Conservation (phyloP, 2,888 invertebrate species). For the Busseola fusca region DNA sequence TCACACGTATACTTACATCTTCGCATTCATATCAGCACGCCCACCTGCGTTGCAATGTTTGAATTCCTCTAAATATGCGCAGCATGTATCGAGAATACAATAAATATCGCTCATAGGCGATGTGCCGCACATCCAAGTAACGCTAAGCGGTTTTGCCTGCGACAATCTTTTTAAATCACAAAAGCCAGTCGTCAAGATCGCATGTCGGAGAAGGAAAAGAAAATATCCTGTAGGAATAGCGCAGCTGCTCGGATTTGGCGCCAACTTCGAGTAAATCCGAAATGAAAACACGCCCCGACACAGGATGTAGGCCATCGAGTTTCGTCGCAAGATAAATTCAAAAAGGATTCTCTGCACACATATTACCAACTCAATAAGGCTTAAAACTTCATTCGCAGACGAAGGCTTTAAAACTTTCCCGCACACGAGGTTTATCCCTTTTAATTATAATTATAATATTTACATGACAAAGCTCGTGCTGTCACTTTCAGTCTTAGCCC, state of each 20-base stretch:
- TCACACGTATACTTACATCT: constrained; percentile 27
- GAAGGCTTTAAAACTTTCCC: constrained; percentile 78
- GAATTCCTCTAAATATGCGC: constrained; percentile 42
- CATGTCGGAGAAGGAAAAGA: constrained; percentile 84
- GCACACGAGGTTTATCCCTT: constrained; percentile 80
- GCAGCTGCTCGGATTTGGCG: constrained; percentile 85
- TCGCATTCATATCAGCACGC: constrained; percentile 20
- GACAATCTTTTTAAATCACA: constrained; percentile 88
- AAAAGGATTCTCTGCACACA: constrained; percentile 81
- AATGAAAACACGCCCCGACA: constrained; percentile 84
- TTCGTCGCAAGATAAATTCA: constrained; percentile 81
- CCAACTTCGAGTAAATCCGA: constrained; percentile 86
- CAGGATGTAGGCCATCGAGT: constrained; percentile 82
- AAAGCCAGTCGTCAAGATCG: constrained; percentile 87
- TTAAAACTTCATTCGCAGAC: constrained; percentile 83
- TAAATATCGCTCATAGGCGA: constrained; percentile 72
- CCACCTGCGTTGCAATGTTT: constrained; percentile 34
- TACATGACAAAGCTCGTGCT: constrained; percentile 70
- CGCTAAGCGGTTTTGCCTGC: constrained; percentile 83
- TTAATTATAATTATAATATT: constrained; percentile 76
- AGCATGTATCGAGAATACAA: constrained; percentile 50
- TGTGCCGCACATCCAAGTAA: constrained; percentile 69
- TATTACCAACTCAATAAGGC: constrained; percentile 86
- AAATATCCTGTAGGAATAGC: constrained; percentile 83
- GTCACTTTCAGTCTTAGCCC: constrained; percentile 59